Conservation (phyloP, 2,113 vertebrate genomes). For the Fregata magnificens region DNA sequence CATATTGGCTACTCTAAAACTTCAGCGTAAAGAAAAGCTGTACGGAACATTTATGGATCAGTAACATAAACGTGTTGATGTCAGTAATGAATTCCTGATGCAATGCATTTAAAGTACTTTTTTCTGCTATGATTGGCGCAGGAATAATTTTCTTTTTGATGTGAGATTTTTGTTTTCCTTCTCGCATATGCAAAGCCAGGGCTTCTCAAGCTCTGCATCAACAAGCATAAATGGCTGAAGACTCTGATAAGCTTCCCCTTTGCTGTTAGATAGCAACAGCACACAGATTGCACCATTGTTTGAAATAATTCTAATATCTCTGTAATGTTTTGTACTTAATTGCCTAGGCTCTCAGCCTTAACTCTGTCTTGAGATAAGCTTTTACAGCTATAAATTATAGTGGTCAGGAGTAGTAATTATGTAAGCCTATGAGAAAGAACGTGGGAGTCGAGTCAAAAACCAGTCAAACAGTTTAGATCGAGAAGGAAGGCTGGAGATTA, state of each 20-base stretch:
- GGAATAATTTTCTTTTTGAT: not conserved
- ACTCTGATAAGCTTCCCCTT: not conserved
- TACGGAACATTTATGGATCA: not conserved
- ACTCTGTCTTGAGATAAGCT: slow-evolving; percentile 1
- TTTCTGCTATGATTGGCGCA: not conserved
- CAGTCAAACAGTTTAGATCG: not conserved
- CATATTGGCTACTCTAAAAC: not conserved
- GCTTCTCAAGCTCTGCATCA: not conserved
- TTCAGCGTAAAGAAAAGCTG: not conserved
- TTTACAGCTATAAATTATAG: slow-evolving; percentile 11
- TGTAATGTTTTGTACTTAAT: not conserved
- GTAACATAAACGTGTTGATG: not conserved
- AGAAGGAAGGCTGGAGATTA: not conserved
- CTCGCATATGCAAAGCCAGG: not conserved
- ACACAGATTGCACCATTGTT: not conserved
- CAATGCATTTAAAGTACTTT: not conserved
- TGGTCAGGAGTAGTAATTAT: not conserved
- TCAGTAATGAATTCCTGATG: not conserved
- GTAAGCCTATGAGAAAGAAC: not conserved
- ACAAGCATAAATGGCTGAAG: not conserved
- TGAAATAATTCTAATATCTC: not conserved
- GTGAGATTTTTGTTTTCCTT: not conserved
- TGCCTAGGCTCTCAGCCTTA: not conserved
- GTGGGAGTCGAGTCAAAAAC: not conserved
- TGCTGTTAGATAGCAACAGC: not conserved